Evolutionary conservation across 2,113 vertebrate species (phyloP).

Genomic region (Triplophysa tibetana): DNA sequence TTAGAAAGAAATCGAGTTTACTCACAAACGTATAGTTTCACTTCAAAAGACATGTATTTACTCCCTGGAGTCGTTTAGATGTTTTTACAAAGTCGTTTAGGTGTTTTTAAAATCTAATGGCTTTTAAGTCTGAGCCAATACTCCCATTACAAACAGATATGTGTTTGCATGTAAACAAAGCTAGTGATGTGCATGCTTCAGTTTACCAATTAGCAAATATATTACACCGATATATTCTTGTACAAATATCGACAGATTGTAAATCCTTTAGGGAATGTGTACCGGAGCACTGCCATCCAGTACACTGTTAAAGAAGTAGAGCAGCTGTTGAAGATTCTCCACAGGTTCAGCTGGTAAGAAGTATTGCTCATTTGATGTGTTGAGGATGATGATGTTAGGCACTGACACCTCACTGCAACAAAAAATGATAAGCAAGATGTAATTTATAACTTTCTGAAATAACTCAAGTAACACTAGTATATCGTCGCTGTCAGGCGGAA

Average conservation of each 20-base stretch:
- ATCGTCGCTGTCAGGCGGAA: too few species aligned
- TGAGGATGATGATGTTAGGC: constrained; percentile 91
- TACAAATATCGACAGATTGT: neutral
- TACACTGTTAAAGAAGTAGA: constrained; percentile 88
- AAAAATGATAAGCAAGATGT: constrained; percentile 38
- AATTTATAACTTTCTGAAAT: neutral
- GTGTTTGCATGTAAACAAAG: too few species aligned
- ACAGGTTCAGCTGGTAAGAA: constrained; percentile 83
- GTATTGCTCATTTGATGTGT: constrained; percentile 97
- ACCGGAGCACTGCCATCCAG: constrained; percentile 91
- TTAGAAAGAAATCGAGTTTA: too few species aligned
- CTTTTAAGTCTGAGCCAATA: too few species aligned
- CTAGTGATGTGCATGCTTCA: too few species aligned
- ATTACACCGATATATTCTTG: neutral
- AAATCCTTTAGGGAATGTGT: constrained; percentile 20
- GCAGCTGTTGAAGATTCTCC: constrained; percentile 84
- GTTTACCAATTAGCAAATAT: neutral
- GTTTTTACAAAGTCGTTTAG: too few species aligned
- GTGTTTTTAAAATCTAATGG: too few species aligned
- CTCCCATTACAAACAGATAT: too few species aligned
- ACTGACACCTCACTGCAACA: constrained; percentile 83
- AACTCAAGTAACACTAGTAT: too few species aligned
- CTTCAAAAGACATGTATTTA: too few species aligned
- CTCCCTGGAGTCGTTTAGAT: too few species aligned
- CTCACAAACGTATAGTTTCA: too few species aligned